Percentiles rank a stretch among this genome's conserved stretches.
Evolutionary conservation across 2,113 vertebrate species (phyloP).

Genomic region (Lepisosteus osseus): DNA sequence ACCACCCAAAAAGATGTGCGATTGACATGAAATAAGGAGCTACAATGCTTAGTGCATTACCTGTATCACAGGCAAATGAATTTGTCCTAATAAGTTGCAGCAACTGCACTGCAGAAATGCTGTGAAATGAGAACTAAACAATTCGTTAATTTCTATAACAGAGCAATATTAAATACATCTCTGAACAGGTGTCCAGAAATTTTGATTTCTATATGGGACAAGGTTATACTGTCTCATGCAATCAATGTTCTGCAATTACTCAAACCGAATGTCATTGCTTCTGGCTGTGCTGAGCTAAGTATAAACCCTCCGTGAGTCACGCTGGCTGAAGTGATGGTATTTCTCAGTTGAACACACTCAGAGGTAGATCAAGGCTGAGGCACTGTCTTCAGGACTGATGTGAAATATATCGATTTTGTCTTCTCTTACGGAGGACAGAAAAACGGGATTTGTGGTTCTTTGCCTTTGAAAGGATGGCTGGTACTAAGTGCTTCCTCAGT

Average conservation of each 20-base stretch:
- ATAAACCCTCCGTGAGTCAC: slow-evolving; percentile 23
- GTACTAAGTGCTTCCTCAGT: slow-evolving; percentile 61
- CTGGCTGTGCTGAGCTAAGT: slow-evolving; percentile 24
- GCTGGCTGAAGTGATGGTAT: slow-evolving; percentile 33
- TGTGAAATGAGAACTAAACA: too few relatives aligned
- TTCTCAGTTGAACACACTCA: slow-evolving; percentile 38
- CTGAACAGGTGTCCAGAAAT: neutral
- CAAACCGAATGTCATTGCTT: slow-evolving; percentile 21
- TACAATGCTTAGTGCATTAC: too few relatives aligned
- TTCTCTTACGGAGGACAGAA: slow-evolving; percentile 28
- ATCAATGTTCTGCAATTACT: slow-evolving; percentile 20
- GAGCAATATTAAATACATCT: neutral
- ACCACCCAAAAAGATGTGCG: too few relatives aligned
- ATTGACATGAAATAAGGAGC: too few relatives aligned
- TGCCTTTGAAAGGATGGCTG: slow-evolving; percentile 50
- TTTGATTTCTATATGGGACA: slow-evolving; percentile 14
- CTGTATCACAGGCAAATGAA: too few relatives aligned
- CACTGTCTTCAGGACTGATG: slow-evolving; percentile 40
- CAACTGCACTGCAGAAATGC: too few relatives aligned
- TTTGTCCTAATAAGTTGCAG: too few relatives aligned
- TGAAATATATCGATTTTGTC: slow-evolving; percentile 27
- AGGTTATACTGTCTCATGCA: slow-evolving; percentile 11
- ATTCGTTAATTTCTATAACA: too few relatives aligned
- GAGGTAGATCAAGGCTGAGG: slow-evolving; percentile 45
- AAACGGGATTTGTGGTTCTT: slow-evolving; percentile 24